Evolutionary conservation across 2,888 invertebrate genomes (phyloP).

Genomic region (Mantis religiosa): DNA sequence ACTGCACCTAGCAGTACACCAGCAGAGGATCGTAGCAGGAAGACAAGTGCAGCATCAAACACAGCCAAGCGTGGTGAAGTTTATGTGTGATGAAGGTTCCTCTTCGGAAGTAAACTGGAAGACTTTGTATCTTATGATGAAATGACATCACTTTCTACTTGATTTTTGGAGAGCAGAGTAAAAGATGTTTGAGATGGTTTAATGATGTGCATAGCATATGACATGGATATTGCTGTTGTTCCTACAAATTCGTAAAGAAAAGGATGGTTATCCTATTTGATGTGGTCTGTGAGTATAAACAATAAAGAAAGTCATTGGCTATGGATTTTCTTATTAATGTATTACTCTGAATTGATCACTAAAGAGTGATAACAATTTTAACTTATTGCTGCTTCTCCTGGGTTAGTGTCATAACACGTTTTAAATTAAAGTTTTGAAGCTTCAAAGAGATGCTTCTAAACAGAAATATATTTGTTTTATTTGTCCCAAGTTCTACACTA

Average conservation of each 20-base stretch:
- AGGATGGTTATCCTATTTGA: not conserved
- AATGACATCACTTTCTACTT: not conserved
- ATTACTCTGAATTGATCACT: not conserved
- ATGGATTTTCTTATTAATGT: not conserved
- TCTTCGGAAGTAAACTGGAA: not conserved
- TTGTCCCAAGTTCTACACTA: not conserved
- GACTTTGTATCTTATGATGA: not conserved
- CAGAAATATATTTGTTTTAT: not conserved
- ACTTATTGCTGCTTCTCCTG: not conserved
- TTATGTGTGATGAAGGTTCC: constrained; percentile 45
- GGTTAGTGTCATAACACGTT: not conserved
- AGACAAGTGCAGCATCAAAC: constrained; percentile 43
- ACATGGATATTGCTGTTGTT: not conserved
- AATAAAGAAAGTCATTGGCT: not conserved
- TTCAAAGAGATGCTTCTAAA: not conserved
- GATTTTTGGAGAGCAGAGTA: not conserved
- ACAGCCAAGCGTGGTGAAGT: constrained; percentile 51
- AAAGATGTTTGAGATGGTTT: not conserved
- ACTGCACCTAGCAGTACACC: not conserved
- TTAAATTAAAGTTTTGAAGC: not conserved
- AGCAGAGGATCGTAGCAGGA: constrained; percentile 39
- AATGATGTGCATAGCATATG: not conserved
- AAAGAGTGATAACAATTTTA: not conserved
- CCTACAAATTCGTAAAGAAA: not conserved
- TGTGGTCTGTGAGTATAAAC: not conserved